A percentile compares a stretch with the other conserved stretches of the same genome.
These are phyloP conservation scores for Samia ricini DNA, from an alignment of 1,140 invertebrate species.

Conservation along the genomic window DNA sequence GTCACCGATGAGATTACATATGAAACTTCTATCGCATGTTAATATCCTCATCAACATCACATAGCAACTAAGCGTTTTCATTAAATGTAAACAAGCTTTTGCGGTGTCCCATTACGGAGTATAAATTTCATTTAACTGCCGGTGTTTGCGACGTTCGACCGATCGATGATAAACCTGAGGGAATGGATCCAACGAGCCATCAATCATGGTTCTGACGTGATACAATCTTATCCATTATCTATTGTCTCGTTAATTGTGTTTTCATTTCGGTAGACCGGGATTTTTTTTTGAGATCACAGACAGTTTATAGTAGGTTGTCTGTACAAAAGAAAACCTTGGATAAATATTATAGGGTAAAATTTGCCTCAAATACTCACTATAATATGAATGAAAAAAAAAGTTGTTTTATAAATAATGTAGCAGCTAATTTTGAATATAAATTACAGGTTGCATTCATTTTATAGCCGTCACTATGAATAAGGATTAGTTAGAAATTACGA, in stretches of 20 bases:
- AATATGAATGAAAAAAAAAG: no score
- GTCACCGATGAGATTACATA: slow-evolving; percentile 15
- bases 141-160: not conserved
- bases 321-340: no score
- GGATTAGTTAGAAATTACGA: no score
- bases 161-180: not conserved
- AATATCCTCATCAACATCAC: slow-evolving; percentile 21
- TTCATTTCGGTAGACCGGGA: not conserved
- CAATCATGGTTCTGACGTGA: not conserved
- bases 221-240: not conserved
- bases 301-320: no score
- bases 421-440: no score
- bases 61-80: not conserved
- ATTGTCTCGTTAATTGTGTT: not conserved
- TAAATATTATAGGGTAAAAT: no score
- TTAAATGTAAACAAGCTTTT: slow-evolving; percentile 3
- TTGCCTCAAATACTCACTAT: no score
- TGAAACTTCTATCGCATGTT: slow-evolving; percentile 21
- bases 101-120: not conserved
- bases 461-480: no score
- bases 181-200: not conserved
- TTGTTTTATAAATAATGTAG: no score
- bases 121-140: not conserved
- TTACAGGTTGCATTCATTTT: no score
- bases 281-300: not conserved